phyloP scores from a whole-genome alignment of 1,140 invertebrate genomes.

The Archivesica marissinica region DNA sequence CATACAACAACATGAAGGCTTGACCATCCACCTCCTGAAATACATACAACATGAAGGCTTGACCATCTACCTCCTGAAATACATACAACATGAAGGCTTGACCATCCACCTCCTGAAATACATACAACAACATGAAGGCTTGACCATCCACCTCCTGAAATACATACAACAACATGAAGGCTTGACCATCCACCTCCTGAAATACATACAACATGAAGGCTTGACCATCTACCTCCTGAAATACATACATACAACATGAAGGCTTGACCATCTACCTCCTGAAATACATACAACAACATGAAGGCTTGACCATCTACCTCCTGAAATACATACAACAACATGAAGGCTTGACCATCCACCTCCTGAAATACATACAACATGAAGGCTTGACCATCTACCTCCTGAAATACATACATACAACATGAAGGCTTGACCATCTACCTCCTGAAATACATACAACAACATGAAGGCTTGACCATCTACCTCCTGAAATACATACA shows the following conservation, averaged over 20 bases:
- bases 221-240: slow-evolving; percentile 90
- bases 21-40: no score
- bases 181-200: slow-evolving; percentile 91
- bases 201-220: slow-evolving; percentile 90
- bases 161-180: background rate
- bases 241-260: slow-evolving; percentile 37
- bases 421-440: slow-evolving; percentile 87
- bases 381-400: slow-evolving; percentile 91
- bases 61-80: slow-evolving; percentile 90
- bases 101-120: no score
- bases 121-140: slow-evolving; percentile 90
- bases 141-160: slow-evolving; percentile 90
- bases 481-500: slow-evolving; percentile 86
- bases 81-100: slow-evolving; percentile 81
- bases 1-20: slow-evolving; percentile 71
- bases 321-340: slow-evolving; percentile 76
- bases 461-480: slow-evolving; percentile 91
- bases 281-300: slow-evolving; percentile 88
- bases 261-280: slow-evolving; percentile 90
- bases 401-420: slow-evolving; percentile 82
- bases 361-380: no score
- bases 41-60: slow-evolving; percentile 90
- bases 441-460: no score
- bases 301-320: slow-evolving; percentile 92
- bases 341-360: slow-evolving; percentile 88